phyloP scores from a whole-genome alignment of 2,888 invertebrate genomes.

The Cancer borealis region DNA sequence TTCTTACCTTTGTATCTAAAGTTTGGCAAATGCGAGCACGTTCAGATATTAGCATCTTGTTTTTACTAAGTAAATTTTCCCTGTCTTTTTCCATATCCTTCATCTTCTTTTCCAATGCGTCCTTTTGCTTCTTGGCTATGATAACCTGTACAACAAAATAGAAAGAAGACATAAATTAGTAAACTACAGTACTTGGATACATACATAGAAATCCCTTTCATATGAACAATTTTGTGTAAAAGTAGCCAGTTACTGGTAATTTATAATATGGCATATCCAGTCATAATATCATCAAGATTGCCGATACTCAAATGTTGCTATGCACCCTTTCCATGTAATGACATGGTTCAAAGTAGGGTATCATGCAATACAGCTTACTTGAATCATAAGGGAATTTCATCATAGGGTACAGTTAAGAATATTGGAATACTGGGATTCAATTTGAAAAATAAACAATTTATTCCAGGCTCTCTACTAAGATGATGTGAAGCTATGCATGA shows the following conservation, averaged over 20 bases:
- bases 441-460: background rate
- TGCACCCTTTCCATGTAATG: background rate
- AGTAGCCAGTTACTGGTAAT: background rate
- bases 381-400: background rate
- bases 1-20: conserved; percentile 87
- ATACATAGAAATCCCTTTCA: background rate
- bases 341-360: background rate
- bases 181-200: background rate
- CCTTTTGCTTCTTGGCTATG: conserved; percentile 72
- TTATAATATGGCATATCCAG: background rate
- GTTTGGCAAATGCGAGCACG: conserved; percentile 88
- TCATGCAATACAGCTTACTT: background rate
- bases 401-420: background rate
- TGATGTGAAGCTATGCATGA: no score
- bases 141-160: conserved; percentile 62
- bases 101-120: conserved; percentile 79
- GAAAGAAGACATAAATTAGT: background rate
- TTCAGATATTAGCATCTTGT: conserved; percentile 86
- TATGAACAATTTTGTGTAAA: background rate
- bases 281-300: background rate
- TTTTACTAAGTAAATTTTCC: conserved; percentile 86
- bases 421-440: background rate
- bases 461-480: no score
- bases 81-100: conserved; percentile 86
- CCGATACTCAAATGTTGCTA: background rate